Conservation (phyloP, 2,888 invertebrate genomes). For the Drosophila kanekoi region DNA sequence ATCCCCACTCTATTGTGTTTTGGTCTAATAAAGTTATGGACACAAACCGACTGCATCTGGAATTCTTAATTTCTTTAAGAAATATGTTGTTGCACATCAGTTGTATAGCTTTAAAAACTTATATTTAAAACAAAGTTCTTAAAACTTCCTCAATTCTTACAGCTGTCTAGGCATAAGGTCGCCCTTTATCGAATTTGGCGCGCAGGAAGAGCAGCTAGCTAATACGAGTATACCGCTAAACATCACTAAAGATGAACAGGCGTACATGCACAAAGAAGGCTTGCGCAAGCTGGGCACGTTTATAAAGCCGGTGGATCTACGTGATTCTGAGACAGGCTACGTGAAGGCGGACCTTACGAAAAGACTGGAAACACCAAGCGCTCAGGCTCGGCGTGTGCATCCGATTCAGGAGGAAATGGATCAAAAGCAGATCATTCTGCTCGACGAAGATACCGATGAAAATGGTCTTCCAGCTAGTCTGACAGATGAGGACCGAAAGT, state of each 20-base stretch:
- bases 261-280: constrained; percentile 84
- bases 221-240: constrained; percentile 84
- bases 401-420: constrained; percentile 85
- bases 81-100: too few relatives aligned
- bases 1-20: too few relatives aligned
- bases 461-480: constrained; percentile 83
- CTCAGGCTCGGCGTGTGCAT: constrained; percentile 75
- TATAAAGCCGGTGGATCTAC: constrained; percentile 84
- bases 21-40: too few relatives aligned
- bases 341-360: constrained; percentile 84
- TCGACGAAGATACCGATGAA: constrained; percentile 84
- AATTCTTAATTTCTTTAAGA: too few relatives aligned
- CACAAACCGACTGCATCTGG: too few relatives aligned
- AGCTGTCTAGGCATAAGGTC: constrained; percentile 84
- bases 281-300: constrained; percentile 84
- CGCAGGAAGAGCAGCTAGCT: constrained; percentile 82
- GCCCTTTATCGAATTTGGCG: constrained; percentile 84
- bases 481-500: constrained; percentile 84
- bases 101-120: too few relatives aligned
- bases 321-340: constrained; percentile 83
- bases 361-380: constrained; percentile 69
- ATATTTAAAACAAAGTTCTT: too few relatives aligned
- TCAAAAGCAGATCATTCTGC: constrained; percentile 84
- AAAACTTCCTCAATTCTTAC: constrained; percentile 27
- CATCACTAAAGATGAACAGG: constrained; percentile 84